Evolutionary conservation across 2,888 invertebrate species (phyloP).

Genomic region (Trichacis sp.): DNA sequence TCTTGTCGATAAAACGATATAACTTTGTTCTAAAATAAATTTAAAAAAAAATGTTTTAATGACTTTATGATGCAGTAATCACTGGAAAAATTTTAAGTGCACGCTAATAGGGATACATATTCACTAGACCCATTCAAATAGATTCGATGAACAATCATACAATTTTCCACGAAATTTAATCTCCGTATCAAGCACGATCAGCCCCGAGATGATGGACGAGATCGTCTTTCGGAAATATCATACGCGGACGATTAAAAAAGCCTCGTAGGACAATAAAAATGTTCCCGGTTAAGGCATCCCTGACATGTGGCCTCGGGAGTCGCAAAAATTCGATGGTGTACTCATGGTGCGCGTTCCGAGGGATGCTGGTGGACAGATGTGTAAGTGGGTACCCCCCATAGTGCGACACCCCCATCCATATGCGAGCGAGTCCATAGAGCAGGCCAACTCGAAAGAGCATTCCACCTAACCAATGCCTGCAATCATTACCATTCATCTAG

Average conservation of each 20-base stretch:
- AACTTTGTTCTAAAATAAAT: too few species aligned
- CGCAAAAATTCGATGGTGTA: slow-evolving; percentile 43
- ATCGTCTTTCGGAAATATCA: not conserved
- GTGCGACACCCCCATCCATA: slow-evolving; percentile 47
- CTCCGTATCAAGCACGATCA: too few species aligned
- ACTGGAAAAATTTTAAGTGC: too few species aligned
- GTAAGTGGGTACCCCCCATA: slow-evolving; percentile 61
- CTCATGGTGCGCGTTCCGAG: slow-evolving; percentile 42
- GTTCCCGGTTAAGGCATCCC: slow-evolving; percentile 42
- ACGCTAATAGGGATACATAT: too few species aligned
- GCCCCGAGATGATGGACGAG: not conserved
- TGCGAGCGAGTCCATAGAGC: slow-evolving; percentile 34
- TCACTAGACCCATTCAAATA: too few species aligned
- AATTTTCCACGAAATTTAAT: too few species aligned
- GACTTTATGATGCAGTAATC: too few species aligned
- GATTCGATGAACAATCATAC: too few species aligned
- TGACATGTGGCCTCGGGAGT: slow-evolving; percentile 45
- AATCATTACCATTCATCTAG: slow-evolving; percentile 41
- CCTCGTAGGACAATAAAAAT: slow-evolving; percentile 20
- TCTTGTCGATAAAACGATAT: too few species aligned
- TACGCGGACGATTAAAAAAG: slow-evolving; percentile 27
- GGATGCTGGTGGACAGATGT: slow-evolving; percentile 67
- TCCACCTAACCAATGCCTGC: slow-evolving; percentile 36
- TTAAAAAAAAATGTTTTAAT: too few species aligned
- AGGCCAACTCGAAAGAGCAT: slow-evolving; percentile 36